Evolutionary conservation across 2,888 invertebrate genomes (phyloP).

Genomic region (Ceriagrion tenellum): DNA sequence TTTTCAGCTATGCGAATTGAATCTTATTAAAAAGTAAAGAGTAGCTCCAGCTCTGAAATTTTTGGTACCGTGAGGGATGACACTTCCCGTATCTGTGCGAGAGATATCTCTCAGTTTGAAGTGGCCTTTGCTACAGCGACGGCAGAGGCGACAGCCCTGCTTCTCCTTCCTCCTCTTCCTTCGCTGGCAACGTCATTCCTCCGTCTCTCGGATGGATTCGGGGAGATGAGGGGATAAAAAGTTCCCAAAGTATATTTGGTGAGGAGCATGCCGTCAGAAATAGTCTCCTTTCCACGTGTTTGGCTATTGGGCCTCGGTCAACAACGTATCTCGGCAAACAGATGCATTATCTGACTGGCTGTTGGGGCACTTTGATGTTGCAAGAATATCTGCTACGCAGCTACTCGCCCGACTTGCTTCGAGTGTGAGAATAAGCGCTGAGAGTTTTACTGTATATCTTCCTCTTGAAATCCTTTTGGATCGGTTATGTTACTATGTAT

Average conservation of each 20-base stretch:
- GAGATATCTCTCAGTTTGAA: neutral
- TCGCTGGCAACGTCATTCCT: neutral
- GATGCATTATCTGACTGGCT: neutral
- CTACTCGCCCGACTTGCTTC: neutral
- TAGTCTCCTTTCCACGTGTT: neutral
- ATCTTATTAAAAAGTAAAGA: no score
- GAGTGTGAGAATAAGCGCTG: neutral
- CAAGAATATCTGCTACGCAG: neutral
- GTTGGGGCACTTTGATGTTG: neutral
- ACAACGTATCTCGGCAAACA: neutral
- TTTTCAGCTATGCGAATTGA: no score
- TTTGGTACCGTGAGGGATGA: neutral
- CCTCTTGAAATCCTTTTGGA: no score
- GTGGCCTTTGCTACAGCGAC: neutral
- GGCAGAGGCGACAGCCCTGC: no score
- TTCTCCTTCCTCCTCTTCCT: neutral
- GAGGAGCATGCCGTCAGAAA: neutral
- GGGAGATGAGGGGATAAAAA: neutral
- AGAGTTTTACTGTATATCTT: no score
- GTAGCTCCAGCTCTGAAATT: no score
- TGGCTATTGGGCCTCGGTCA: neutral
- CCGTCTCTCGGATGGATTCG: neutral
- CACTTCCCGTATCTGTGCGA: neutral
- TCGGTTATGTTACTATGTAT: no score
- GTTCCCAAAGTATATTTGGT: neutral